A percentile compares a stretch with the other conserved stretches of the same genome.
Conservation (phyloP, 2,888 invertebrate genomes). For the Scaptomyza cyrtandrae region DNA sequence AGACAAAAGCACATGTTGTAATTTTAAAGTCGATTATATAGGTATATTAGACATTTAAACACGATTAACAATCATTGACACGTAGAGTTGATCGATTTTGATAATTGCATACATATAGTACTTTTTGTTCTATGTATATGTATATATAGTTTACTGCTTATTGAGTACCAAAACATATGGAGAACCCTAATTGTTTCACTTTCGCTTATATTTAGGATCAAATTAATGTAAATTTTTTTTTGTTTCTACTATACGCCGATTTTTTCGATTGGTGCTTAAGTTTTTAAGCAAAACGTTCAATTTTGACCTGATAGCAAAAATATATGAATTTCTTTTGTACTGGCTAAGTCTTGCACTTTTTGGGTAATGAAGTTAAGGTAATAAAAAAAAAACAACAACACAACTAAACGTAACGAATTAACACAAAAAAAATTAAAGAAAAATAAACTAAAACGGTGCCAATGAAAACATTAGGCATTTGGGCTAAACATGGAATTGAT, state of each 20-base stretch:
- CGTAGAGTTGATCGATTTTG: background rate
- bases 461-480: background rate
- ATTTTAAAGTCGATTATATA: background rate
- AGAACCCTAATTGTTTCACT: background rate
- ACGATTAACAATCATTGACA: constrained; percentile 4
- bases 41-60: background rate
- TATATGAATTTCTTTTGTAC: constrained; percentile 19
- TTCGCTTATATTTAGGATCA: constrained; percentile 11
- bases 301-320: constrained; percentile 36
- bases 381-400: background rate
- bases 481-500: constrained; percentile 1
- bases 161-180: background rate
- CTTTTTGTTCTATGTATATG: background rate
- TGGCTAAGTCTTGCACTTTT: constrained; percentile 3
- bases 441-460: constrained; percentile 1
- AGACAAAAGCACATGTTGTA: background rate
- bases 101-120: background rate
- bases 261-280: no score
- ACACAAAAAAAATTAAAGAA: background rate
- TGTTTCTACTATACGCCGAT: background rate
- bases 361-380: constrained; percentile 4
- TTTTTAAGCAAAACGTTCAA: constrained; percentile 1
- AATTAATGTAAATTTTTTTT: background rate
- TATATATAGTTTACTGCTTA: constrained; percentile 2
- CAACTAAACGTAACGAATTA: constrained; percentile 18